Percentiles rank a stretch among this genome's conserved stretches.
Evolutionary conservation across 1,140 invertebrate species (phyloP).

Genomic region (Metaphire vulgaris): DNA sequence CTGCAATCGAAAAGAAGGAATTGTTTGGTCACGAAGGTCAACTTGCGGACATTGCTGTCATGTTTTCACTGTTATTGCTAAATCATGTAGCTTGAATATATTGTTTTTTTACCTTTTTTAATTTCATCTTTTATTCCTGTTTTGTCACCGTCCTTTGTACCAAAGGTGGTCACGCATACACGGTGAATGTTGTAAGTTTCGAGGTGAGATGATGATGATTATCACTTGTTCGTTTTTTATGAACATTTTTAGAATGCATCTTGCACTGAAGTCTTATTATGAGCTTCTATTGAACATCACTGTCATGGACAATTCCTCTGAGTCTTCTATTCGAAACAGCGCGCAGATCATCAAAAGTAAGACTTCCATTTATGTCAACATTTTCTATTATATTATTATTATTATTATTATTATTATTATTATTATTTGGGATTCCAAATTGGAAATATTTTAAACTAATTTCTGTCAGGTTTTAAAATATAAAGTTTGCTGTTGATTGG

Average conservation of each 20-base stretch:
- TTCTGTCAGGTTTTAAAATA: too few relatives aligned
- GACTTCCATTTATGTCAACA: constrained; percentile 1
- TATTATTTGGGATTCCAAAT: too few relatives aligned
- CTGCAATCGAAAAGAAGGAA: constrained; percentile 76
- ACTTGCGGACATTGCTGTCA: neutral
- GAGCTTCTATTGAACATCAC: constrained; percentile 64
- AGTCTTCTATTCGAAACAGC: constrained; percentile 39
- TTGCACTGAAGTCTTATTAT: constrained; percentile 64
- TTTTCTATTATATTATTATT: neutral
- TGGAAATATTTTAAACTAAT: too few relatives aligned
- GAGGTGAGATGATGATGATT: too few relatives aligned
- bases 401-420: neutral
- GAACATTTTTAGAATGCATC: constrained; percentile 64
- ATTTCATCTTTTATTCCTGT: neutral
- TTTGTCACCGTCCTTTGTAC: too few relatives aligned
- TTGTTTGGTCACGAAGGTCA: constrained; percentile 69
- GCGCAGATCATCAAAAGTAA: constrained; percentile 77
- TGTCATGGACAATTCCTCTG: constrained; percentile 70
- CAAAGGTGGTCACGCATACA: too few relatives aligned
- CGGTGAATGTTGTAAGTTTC: too few relatives aligned
- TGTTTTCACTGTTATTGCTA: neutral
- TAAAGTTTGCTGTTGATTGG: too few relatives aligned
- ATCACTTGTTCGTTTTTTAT: too few relatives aligned
- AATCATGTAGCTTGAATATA: neutral
- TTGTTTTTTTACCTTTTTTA: neutral